Evolutionary conservation across 2,797 vertebrate genomes (phyloP).

Genomic region (Oryzias sinensis): DNA sequence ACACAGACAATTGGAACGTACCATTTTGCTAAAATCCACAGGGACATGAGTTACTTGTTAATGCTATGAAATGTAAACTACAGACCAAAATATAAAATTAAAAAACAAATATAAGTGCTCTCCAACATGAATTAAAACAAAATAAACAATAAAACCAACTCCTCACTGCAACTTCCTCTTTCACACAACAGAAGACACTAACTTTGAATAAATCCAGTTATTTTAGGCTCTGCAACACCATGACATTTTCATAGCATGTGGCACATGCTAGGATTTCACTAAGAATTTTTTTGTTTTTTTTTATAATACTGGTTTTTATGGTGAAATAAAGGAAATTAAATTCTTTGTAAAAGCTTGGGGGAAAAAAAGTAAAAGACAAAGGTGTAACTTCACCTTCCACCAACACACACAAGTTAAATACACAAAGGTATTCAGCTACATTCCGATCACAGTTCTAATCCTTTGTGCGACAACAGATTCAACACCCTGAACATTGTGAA

Average conservation of each 20-base stretch:
- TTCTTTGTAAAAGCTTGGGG: conserved; percentile 7
- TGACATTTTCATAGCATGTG: background rate
- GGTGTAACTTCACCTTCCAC: conserved; percentile 36
- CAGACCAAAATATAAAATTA: conserved; percentile 15
- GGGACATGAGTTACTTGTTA: conserved; percentile 24
- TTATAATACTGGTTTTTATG: conserved; percentile 7
- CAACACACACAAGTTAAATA: conserved; percentile 50
- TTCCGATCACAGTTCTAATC: conserved; percentile 28
- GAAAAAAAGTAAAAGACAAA: conserved; percentile 20
- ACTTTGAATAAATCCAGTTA: conserved; percentile 6
- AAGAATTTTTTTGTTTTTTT: background rate
- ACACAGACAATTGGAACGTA: conserved; percentile 51
- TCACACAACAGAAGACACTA: conserved; percentile 4
- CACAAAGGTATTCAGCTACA: conserved; percentile 51
- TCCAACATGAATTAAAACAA: conserved; percentile 16
- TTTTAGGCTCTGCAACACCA: background rate
- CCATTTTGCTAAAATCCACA: conserved; percentile 40
- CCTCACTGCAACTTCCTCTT: conserved; percentile 26
- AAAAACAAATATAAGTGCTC: conserved; percentile 9
- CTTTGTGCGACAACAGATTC: conserved; percentile 28
- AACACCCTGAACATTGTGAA: conserved; percentile 21
- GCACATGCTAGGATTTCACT: no score
- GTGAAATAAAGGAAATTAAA: conserved; percentile 6
- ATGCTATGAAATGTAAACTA: conserved; percentile 19
- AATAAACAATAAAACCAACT: conserved; percentile 30